Evolutionary conservation across 2,797 vertebrate genomes (phyloP), one percentile per base, ranked within the genome.

Genomic region (Helostoma temminkii): DNA sequence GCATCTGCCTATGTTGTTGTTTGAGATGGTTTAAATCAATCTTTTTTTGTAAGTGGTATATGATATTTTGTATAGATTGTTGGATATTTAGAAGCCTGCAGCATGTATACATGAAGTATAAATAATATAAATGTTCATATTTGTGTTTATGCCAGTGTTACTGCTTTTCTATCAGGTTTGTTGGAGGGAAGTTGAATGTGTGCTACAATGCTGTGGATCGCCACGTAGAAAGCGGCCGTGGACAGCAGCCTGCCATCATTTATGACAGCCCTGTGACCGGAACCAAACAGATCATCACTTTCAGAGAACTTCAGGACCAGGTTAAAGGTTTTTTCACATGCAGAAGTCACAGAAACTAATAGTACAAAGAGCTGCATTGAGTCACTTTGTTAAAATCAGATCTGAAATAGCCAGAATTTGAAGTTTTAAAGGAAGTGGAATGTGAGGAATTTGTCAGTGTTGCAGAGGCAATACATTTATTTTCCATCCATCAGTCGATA

Each of bases 211-310:
- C 98, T 39, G 85, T 99, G 66, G 98, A 99, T 74, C 95, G 94
- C 16, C 97, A 99, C 6, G 94, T 99, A 58, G 95, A 96, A 82
- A 93, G 87, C 14, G 96, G 96, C 43, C 91, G 86, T 56, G 97
- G 95, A 55, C 94, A 96, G 65, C 96, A 97, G 83, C 81, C 90
- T 26, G 97, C 98, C 47, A 93, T 99, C 84, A 95, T 99, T 71
- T 93, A 98, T 26, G 98, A 99, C 88, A 99, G 98, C 81, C 97
- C 97, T 4, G 96, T 99, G 79, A 97, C 96, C n/a, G 91, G 92
- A 39, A 94, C 91, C 16, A 96, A 97, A 84, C 92, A 93, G 78
- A 80, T 89, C 57, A 92, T 98, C 89, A 96, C 95, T 1, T 99
- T 96, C 77, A 95, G 93, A 56, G 93, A 98, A 62, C 91, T 97